Conservation (phyloP, 1,140 invertebrate species). For the Megalonaias nervosa region DNA sequence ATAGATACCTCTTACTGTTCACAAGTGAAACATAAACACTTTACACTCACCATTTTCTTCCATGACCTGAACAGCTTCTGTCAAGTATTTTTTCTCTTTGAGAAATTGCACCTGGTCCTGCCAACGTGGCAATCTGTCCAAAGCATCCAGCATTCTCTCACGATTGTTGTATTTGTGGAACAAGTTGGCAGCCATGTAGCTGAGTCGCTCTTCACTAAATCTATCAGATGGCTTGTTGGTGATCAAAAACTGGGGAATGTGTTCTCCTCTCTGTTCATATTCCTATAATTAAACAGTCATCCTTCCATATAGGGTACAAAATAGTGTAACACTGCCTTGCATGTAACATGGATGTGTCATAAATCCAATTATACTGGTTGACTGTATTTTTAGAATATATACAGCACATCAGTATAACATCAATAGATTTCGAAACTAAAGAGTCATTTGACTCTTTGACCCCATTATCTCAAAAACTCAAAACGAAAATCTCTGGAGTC, state of each 20-base stretch:
- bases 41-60: slow-evolving; percentile 38
- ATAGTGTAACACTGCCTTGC: background rate
- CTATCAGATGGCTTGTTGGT: slow-evolving; percentile 40
- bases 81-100: slow-evolving; percentile 39
- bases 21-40: no score
- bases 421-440: background rate
- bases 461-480: no score
- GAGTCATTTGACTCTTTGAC: background rate
- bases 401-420: background rate
- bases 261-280: slow-evolving; percentile 29
- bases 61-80: slow-evolving; percentile 45
- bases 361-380: background rate
- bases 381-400: background rate
- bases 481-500: no score
- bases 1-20: no score
- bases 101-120: slow-evolving; percentile 55
- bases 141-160: slow-evolving; percentile 47
- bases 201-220: slow-evolving; percentile 44
- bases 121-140: slow-evolving; percentile 42
- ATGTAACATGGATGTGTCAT: background rate
- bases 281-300: slow-evolving; percentile 35
- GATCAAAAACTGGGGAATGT: slow-evolving; percentile 40
- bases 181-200: slow-evolving; percentile 50
- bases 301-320: background rate
- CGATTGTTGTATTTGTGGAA: slow-evolving; percentile 40